Evolutionary conservation across 2,113 vertebrate genomes (phyloP).

Genomic region (Polypterus senegalus): DNA sequence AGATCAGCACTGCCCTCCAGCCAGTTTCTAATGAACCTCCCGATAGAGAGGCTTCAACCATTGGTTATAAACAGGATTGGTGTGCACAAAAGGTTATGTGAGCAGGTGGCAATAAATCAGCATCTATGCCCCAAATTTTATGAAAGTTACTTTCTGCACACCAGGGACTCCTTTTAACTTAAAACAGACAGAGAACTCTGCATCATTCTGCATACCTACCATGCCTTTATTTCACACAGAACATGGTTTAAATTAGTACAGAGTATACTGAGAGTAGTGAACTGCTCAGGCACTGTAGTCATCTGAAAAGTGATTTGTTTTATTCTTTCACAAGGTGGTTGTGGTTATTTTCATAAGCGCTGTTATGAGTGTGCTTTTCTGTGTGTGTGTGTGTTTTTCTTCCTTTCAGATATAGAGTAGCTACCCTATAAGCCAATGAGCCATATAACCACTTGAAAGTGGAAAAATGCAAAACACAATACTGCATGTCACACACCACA

Average conservation of each 20-base stretch:
- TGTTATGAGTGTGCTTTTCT: slow-evolving; percentile 30
- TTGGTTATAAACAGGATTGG: slow-evolving; percentile 37
- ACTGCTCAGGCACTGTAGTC: slow-evolving; percentile 39
- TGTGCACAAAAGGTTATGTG: slow-evolving; percentile 22
- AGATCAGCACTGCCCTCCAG: slow-evolving; percentile 38
- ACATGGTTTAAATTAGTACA: slow-evolving; percentile 54
- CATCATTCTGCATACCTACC: slow-evolving; percentile 27
- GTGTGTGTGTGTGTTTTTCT: not conserved
- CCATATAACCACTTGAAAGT: slow-evolving; percentile 34
- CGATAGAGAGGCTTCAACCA: slow-evolving; percentile 28
- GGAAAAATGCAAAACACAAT: slow-evolving; percentile 18
- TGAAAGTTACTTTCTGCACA: slow-evolving; percentile 36
- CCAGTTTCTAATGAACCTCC: slow-evolving; percentile 52
- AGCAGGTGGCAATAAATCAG: slow-evolving; percentile 49
- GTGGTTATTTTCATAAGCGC: slow-evolving; percentile 48
- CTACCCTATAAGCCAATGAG: slow-evolving; percentile 34
- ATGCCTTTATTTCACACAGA: slow-evolving; percentile 31
- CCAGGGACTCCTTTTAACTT: slow-evolving; percentile 40
- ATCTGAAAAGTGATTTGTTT: slow-evolving; percentile 49
- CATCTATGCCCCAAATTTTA: slow-evolving; percentile 37
- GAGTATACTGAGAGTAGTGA: slow-evolving; percentile 25
- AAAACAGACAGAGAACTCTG: slow-evolving; percentile 43
- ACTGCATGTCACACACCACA: not conserved
- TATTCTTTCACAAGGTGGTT: slow-evolving; percentile 36
- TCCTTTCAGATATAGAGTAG: slow-evolving; percentile 26